Conservation (phyloP, 2,797 vertebrate genomes). For the Dicrostonyx torquatus region DNA sequence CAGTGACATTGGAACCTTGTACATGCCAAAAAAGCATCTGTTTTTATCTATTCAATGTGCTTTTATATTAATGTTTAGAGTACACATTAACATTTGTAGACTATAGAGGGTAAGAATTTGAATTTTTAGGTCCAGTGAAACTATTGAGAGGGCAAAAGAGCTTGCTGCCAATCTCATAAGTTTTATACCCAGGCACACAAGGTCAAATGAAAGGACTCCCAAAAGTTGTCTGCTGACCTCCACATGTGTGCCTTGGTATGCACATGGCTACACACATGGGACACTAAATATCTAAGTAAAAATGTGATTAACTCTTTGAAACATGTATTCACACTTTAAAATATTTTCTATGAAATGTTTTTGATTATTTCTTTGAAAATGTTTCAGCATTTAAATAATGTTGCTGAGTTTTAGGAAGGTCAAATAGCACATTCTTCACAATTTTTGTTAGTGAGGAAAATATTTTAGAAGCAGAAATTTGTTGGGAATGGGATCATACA, state of each 20-base stretch:
- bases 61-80: neutral
- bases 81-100: neutral
- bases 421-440: neutral
- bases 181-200: neutral
- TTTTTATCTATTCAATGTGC: neutral
- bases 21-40: neutral
- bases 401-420: neutral
- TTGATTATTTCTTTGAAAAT: neutral
- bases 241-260: neutral
- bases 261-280: neutral
- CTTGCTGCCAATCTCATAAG: neutral
- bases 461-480: neutral
- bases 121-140: neutral
- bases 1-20: neutral
- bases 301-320: neutral
- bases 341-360: neutral
- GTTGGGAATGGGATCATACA: neutral
- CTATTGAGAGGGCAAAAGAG: neutral
- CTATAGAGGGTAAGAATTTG: neutral
- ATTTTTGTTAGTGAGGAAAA: neutral
- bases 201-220: neutral
- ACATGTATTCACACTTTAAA: constrained; percentile 1
- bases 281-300: neutral
- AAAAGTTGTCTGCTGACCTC: neutral
- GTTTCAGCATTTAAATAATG: neutral